Base-by-base conservation (phyloP, 2,888 invertebrate species). In the Parnassius apollo region DNA sequence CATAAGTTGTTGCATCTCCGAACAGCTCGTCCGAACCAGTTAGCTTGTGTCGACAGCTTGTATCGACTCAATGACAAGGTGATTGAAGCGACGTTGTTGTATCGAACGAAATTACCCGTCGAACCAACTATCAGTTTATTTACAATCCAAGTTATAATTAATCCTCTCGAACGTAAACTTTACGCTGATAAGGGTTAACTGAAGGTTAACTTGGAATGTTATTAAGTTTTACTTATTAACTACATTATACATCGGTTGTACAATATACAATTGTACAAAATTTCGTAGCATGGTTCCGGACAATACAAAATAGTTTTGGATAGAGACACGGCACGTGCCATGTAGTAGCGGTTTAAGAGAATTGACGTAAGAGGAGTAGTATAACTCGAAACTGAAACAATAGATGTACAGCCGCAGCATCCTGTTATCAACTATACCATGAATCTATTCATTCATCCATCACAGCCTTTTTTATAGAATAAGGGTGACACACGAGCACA, bases 91-190 rank as follows among this genome's bases (percentile, higher is more conserved):
- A 12, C 13, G 18, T 18, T 42, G 42, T 61, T 42, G 42, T 61
- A 51, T 51, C 35, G 52, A 25, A 12, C 22, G 51, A 51, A 53
- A 57, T 57, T 46, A 57, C 48, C 52, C 52, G 42, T 57, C 51
- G 62, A 42, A 46, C 50, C 42, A 13, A 42, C 46, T 52, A 44
- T 44, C 55, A 57, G 52, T 57, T 59, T 56, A 56, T 52, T 59
- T 56, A 60, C 59, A 42, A 57, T 52, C 53, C 52, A 64, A 64
- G 52, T 64, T 60, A 60, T 64, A 64, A 64, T 64, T 64, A 64
- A 64, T 60, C 59, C 59, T 35, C 50, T 56, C 58, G 12, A 63
- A 58, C 45, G 55, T 56, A 59, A 63, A 64, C 64, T 64, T 64
- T 25, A 48, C 50, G 13, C 57, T 57, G 64, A 64, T 64, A 64